These are phyloP conservation scores for Blastobasis adustella DNA, from an alignment of 2,888 invertebrate species.

Conservation along the genomic window DNA sequence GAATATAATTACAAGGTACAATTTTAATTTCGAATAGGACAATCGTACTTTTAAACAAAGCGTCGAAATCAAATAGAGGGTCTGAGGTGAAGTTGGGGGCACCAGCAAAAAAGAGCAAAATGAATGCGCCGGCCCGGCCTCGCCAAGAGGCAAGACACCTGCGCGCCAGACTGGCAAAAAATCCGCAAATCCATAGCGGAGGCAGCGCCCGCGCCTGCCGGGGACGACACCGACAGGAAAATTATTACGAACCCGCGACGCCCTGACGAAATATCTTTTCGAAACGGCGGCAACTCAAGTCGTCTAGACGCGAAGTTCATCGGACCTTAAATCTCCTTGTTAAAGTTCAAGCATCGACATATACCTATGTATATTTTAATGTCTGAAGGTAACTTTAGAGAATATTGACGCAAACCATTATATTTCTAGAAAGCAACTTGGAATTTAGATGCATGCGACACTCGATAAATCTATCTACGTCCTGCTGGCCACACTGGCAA, in stretches of 20 bases:
- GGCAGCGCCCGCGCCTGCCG: constrained; percentile 7
- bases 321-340: no score
- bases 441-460: no score
- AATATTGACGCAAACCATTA: no score
- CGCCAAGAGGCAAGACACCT: constrained; percentile 45
- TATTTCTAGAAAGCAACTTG: no score
- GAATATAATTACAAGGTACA: no score
- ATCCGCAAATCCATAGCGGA: constrained; percentile 26
- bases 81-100: constrained; percentile 40
- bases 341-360: no score
- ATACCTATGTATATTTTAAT: no score
- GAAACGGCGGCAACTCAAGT: no score
- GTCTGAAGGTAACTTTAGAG: no score
- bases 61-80: constrained; percentile 46
- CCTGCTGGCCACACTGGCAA: neutral
- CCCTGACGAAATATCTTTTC: constrained; percentile 1
- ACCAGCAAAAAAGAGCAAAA: constrained; percentile 41
- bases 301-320: no score
- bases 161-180: constrained; percentile 61
- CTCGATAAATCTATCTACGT: no score
- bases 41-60: constrained; percentile 19
- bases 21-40: no score
- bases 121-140: constrained; percentile 22
- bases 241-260: constrained; percentile 35
- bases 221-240: constrained; percentile 33